These are phyloP conservation scores for Phodopus roborovskii DNA, from an alignment of 2,113 vertebrate genomes.

Conservation along the genomic window DNA sequence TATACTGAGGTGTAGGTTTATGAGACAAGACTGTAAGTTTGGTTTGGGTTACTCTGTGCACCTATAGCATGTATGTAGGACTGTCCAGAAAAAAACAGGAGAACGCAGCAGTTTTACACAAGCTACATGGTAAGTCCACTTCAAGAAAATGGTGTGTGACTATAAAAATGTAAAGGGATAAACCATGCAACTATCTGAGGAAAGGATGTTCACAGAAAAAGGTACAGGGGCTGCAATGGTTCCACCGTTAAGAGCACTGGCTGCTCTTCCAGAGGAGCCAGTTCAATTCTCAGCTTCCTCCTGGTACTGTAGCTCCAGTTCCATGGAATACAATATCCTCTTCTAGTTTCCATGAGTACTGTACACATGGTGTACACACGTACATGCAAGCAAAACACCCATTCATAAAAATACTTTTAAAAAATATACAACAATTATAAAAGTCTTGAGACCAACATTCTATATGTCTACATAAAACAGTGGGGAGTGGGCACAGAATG, in stretches of 20 bases:
- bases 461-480: not conserved
- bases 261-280: not conserved
- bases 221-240: not conserved
- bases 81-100: not conserved
- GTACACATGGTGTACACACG: not conserved
- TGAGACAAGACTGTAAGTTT: not conserved
- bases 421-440: not conserved
- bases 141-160: not conserved
- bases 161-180: not conserved
- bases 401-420: not conserved
- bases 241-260: not conserved
- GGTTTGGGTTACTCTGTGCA: not conserved
- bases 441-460: not conserved
- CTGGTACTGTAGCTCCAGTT: not conserved
- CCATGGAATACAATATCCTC: not conserved
- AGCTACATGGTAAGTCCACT: not conserved
- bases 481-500: not conserved
- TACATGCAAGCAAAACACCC: not conserved
- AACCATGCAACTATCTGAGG: not conserved
- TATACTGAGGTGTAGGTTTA: not conserved
- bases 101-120: constrained; percentile 12
- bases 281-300: not conserved
- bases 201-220: not conserved
- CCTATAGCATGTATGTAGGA: not conserved
- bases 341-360: not conserved